These are phyloP conservation scores for Maccullochella peelii DNA, from an alignment of 2,113 vertebrate genomes.

Conservation along the genomic window DNA sequence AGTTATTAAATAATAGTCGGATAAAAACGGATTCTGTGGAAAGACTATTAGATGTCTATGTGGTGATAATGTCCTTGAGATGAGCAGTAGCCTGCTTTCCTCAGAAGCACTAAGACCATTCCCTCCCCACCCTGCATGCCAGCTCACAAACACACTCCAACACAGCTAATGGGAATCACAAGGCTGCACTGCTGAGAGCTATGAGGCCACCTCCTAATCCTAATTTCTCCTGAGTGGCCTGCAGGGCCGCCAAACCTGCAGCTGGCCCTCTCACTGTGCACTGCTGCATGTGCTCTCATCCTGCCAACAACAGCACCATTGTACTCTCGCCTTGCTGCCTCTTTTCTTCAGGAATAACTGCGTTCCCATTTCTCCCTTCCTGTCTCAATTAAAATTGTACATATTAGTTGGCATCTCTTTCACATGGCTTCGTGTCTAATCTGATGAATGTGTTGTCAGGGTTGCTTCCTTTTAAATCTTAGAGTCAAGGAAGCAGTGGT, in stretches of 20 bases:
- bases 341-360: conserved; percentile 28
- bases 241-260: conserved; percentile 47
- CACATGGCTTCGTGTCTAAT: neutral
- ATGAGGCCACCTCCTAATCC: conserved; percentile 66
- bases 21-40: too few species aligned
- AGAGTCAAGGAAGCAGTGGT: neutral
- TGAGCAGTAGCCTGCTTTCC: conserved; percentile 20
- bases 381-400: neutral
- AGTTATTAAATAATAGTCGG: too few species aligned
- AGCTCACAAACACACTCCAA: conserved; percentile 49
- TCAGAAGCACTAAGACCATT: neutral
- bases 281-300: conserved; percentile 29
- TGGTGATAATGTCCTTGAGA: neutral
- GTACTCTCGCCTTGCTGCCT: conserved; percentile 31
- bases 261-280: conserved; percentile 1
- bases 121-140: conserved; percentile 23
- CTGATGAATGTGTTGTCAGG: conserved; percentile 1
- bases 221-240: conserved; percentile 58
- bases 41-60: too few species aligned
- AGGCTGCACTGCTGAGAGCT: conserved; percentile 59
- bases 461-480: neutral
- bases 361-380: conserved; percentile 7
- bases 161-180: conserved; percentile 72
- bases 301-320: conserved; percentile 50
- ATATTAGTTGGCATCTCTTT: neutral